These are phyloP conservation scores for Diabrotica undecimpunctata DNA, from an alignment of 1,140 invertebrate species.

Conservation along the genomic window DNA sequence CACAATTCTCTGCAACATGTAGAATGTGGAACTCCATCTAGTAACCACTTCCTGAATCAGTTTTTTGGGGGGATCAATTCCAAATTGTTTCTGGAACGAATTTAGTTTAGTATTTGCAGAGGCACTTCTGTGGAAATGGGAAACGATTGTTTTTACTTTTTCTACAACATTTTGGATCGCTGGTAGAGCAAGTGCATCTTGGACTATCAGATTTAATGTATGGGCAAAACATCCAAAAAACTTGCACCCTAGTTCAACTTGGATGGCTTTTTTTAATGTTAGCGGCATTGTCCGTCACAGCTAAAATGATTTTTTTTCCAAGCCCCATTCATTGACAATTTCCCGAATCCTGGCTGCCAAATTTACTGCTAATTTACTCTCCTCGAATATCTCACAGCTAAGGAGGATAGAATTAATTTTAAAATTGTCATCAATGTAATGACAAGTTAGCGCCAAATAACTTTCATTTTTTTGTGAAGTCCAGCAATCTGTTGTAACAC, in stretches of 20 bases:
- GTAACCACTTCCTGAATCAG: constrained; percentile 30
- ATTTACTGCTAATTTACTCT: constrained; percentile 10
- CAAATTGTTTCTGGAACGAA: neutral
- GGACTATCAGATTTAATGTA: neutral
- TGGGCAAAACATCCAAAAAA: constrained; percentile 38
- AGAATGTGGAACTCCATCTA: constrained; percentile 40
- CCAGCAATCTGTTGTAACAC: constrained; percentile 19
- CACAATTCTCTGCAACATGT: too few relatives aligned
- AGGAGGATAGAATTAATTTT: constrained; percentile 23
- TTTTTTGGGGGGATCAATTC: too few relatives aligned
- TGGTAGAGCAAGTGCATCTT: neutral
- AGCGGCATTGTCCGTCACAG: constrained; percentile 35
- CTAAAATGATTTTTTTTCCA: constrained; percentile 13
- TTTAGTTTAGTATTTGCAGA: constrained; percentile 31
- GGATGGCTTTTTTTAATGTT: constrained; percentile 34
- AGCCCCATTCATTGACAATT: too few relatives aligned
- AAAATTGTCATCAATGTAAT: constrained; percentile 27
- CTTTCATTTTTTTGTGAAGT: constrained; percentile 22
- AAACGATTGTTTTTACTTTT: constrained; percentile 20
- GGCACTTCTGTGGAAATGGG: constrained; percentile 34
- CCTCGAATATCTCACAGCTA: constrained; percentile 15
- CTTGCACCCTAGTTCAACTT: constrained; percentile 26
- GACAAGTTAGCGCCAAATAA: constrained; percentile 20
- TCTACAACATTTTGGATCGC: constrained; percentile 23
- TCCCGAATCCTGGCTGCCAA: too few relatives aligned